Evolutionary conservation across 2,797 vertebrate species (phyloP), one percentile per base, ranked within the genome.

Genomic region (Fundulus diaphanus): DNA sequence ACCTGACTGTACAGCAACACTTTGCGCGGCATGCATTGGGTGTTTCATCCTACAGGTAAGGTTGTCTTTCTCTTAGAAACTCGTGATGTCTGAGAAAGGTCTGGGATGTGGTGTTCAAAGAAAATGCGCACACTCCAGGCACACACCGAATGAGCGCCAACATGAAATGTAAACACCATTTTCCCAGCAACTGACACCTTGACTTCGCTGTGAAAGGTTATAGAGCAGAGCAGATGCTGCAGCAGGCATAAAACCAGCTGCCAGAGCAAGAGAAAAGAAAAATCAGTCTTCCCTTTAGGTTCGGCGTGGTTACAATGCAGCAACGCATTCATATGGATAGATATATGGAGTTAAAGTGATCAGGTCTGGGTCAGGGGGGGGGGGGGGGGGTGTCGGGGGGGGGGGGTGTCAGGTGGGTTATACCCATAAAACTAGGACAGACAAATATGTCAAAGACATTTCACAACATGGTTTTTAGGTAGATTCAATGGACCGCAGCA

Each of bases 151-250:
- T 73, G 57, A 63, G 59, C 48, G 51, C 48, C 31, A 65, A 37
- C 44, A 16, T 65, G 31, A 65, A 63, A 73, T 18, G 72, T 51
- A 65, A 33, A 73, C 37, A 63, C 27, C 42, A 24, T 8, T 48
- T 24, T 27, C 33, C 56, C 42, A 61, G 22, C 57, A 73, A 44
- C 31, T 63, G 24, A 73, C 71, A 35, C 31, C 44, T 49, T 48
- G 29, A 35, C 27, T 63, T 56, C 7, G 6, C 31, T 11, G 29
- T 73, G 29, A 49, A 63, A 51, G 51, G 51, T 56, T 56, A 20
- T 5, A 65, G 72, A 72, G 56, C 18, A 61, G 22, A 51, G n/a
- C 68, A 69, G 68, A 69, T 69, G 68, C 46, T 51, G 11, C 29
- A 51, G 68, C 33, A 69, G 15, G n/a, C 27, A 24, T 13, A 6